phyloP scores from a whole-genome alignment of 2,797 vertebrate genomes.

The Falco rusticolus region DNA sequence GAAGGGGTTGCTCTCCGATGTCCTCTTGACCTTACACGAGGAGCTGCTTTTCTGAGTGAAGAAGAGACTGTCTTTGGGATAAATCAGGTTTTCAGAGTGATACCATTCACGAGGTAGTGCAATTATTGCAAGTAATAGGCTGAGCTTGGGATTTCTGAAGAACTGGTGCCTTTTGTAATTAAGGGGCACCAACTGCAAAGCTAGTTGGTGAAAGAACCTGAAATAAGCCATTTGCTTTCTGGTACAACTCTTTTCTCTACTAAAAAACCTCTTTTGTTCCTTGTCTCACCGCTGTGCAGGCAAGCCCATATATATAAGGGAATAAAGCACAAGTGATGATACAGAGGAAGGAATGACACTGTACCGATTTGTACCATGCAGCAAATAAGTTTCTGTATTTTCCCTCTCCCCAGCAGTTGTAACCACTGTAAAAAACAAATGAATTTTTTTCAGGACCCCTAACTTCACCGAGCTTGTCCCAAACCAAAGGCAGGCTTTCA shows the following conservation, averaged over 20 bases:
- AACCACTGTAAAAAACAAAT: background rate
- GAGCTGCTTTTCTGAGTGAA: background rate
- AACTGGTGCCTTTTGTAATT: background rate
- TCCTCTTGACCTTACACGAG: background rate
- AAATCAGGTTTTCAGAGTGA: background rate
- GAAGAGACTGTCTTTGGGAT: background rate
- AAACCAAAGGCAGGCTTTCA: background rate
- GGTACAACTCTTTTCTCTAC: background rate
- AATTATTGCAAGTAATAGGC: background rate
- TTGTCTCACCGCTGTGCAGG: background rate
- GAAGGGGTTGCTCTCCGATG: background rate
- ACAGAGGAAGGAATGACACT: background rate
- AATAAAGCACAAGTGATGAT: background rate
- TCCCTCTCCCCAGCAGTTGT: background rate
- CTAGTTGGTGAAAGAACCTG: background rate
- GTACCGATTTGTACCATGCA: background rate
- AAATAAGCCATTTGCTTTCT: background rate
- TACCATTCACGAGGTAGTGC: background rate
- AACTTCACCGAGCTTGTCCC: background rate
- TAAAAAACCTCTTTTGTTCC: background rate
- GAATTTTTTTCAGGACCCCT: background rate
- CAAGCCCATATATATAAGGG: background rate
- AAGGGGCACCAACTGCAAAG: background rate
- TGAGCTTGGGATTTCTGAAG: background rate
- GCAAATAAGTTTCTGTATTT: background rate